phyloP scores from a whole-genome alignment of 1,140 invertebrate species.

The Ceratoteleas bidentatus region DNA sequence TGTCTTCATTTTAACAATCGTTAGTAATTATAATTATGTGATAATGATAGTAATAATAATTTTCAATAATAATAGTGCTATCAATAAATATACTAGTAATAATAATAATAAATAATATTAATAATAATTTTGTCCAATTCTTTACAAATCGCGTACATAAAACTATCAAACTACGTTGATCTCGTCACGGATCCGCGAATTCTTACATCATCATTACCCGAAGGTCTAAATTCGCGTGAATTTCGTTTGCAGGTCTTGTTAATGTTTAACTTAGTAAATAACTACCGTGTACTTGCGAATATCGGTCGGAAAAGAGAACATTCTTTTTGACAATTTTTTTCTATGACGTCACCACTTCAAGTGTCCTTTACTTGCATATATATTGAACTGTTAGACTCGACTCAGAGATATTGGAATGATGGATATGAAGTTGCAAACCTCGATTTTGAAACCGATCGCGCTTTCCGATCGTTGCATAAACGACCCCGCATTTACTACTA shows the following conservation, averaged over 20 bases:
- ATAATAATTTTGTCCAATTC: conserved; percentile 34
- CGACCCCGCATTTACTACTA: background rate
- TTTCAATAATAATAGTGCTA: conserved; percentile 44
- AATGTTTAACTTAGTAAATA: conserved; percentile 50
- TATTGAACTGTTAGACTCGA: conserved; percentile 24
- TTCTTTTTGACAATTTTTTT: conserved; percentile 59
- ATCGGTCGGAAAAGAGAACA: conserved; percentile 60
- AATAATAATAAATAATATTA: too few species aligned
- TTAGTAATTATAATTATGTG: conserved; percentile 49
- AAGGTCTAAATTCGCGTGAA: conserved; percentile 40
- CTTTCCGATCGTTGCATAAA: background rate
- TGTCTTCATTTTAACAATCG: conserved; percentile 45
- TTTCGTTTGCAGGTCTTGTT: conserved; percentile 36
- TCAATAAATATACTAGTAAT: too few species aligned
- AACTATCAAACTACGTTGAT: conserved; percentile 51
- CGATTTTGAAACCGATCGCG: conserved; percentile 38
- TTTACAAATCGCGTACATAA: conserved; percentile 39
- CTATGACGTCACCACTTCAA: conserved; percentile 62
- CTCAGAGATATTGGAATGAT: conserved; percentile 26
- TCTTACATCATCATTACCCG: conserved; percentile 48
- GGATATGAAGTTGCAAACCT: conserved; percentile 30
- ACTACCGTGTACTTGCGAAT: conserved; percentile 60
- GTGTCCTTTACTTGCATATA: conserved; percentile 24
- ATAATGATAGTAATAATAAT: too few species aligned
- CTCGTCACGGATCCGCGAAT: conserved; percentile 39